Evolutionary conservation across 2,797 vertebrate species (phyloP).

Genomic region (Odontamblyopus lacepedii): DNA sequence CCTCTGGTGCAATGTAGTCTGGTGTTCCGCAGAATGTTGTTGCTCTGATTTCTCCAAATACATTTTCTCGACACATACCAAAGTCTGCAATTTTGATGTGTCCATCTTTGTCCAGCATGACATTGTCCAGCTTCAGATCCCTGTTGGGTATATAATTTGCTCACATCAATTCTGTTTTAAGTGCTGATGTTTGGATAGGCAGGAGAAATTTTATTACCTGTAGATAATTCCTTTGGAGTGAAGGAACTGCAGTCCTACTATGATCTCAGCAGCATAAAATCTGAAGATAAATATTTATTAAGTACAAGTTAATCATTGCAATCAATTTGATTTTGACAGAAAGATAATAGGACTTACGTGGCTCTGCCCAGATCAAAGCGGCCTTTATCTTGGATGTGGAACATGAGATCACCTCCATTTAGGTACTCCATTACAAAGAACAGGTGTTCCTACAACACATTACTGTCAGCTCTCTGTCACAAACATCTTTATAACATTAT

Average conservation of each 20-base stretch:
- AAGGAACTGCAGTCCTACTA: conserved; percentile 93
- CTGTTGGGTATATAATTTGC: conserved; percentile 61
- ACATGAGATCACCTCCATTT: conserved; percentile 97
- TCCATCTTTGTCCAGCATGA: conserved; percentile 92
- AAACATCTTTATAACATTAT: not conserved
- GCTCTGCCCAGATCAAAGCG: conserved; percentile 92
- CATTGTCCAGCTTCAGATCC: conserved; percentile 97
- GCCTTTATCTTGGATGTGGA: conserved; percentile 98
- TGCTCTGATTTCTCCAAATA: conserved; percentile 82
- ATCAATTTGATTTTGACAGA: not conserved
- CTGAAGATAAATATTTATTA: conserved; percentile 64
- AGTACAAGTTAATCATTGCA: not conserved
- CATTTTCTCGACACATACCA: conserved; percentile 96
- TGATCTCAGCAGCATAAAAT: conserved; percentile 93
- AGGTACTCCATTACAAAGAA: conserved; percentile 99
- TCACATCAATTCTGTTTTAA: not conserved
- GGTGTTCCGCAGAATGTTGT: conserved; percentile 98
- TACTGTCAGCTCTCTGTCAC: conserved; percentile 24
- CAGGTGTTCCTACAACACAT: conserved; percentile 87
- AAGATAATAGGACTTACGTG: conserved; percentile 78
- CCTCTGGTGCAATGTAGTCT: conserved; percentile 97
- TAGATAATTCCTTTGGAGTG: conserved; percentile 95
- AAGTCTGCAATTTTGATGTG: conserved; percentile 99
- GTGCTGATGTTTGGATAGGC: not conserved
- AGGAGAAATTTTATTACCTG: conserved; percentile 75